Base-by-base conservation (phyloP, 2,113 vertebrate genomes). In the Elgaria multicarinata region DNA sequence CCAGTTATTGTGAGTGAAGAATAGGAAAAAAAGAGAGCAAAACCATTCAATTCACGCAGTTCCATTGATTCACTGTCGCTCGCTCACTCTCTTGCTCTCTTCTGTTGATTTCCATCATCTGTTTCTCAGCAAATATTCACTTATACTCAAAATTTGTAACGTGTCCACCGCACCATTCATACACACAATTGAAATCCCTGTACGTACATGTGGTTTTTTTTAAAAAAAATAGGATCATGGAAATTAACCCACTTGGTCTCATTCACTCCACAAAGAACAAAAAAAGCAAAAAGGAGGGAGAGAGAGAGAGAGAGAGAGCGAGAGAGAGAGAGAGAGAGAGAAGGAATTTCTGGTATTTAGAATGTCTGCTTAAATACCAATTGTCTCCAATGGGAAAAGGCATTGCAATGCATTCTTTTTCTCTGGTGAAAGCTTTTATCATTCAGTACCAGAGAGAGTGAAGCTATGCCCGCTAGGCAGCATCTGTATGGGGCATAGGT, bases 1-100 rank as follows among this genome's bases (percentile, higher is more conserved):
- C 44, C 46, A 39, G n/a, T 77, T 88, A 89, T 85, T 89, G 86
- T 82, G 86, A 74, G 28, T 88, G 88, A 87, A 67, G 90, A 75
- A 64, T 90, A 4, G 42, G 12, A 24, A 42, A 14, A 93, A 53
- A n/a, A n/a, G n/a, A 83, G 24, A 66, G 33, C 86, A 94, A 36
- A 33, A 50, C 90, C 39, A 33, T 72, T 93, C 83, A 87, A 53
- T 86, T 91, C 22, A 64, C 84, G 91, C 76, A 90, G 93, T 90
- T 71, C 86, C 69, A 92, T 71, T 66, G 8, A n/a, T 1, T 90
- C 85, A n/a, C 26, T 91, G 3, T 0, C 89, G 92, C 92, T 88
- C 42, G 55, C 84, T 42, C 46, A 76, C 85, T 55, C 58, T 31
- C 62, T 12, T 64, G 26, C 83, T 55, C 58, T 31, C 55, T 14